Conservation (phyloP, 23 tunicate genomes). For the Styela clava region DNA sequence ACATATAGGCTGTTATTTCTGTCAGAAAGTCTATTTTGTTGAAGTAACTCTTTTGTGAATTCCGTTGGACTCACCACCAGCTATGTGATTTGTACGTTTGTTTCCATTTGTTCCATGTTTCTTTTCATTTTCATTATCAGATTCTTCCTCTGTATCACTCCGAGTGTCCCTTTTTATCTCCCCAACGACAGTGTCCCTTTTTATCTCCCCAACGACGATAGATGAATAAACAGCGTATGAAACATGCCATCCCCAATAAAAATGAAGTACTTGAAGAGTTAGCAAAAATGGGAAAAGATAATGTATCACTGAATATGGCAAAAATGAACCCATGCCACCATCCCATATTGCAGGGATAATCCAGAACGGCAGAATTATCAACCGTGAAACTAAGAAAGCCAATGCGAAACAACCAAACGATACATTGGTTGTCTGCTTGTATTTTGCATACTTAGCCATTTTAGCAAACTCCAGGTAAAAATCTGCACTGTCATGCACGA, state of each 20-base stretch:
- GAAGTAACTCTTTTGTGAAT: not conserved
- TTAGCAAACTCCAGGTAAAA: conserved; percentile 86
- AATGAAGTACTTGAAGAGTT: conserved; percentile 62
- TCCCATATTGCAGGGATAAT: conserved; percentile 57
- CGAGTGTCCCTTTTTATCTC: conserved; percentile 16
- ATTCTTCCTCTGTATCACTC: conserved; percentile 26
- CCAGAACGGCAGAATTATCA: conserved; percentile 87
- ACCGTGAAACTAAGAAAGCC: conserved; percentile 53
- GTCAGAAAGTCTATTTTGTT: too few species aligned
- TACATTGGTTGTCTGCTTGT: conserved; percentile 32
- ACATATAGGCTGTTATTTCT: too few species aligned
- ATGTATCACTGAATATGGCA: conserved; percentile 73
- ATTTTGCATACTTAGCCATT: conserved; percentile 67
- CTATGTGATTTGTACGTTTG: not conserved
- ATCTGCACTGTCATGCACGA: conserved; percentile 87
- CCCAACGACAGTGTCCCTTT: too few species aligned
- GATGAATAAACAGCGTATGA: conserved; percentile 44
- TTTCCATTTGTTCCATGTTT: not conserved
- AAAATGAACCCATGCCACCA: conserved; percentile 45
- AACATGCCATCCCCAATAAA: conserved; percentile 76
- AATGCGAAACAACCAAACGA: conserved; percentile 54
- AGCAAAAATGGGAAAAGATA: conserved; percentile 46
- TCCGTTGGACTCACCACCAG: not conserved
- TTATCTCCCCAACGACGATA: conserved; percentile 35
- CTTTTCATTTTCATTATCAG: not conserved